These are phyloP conservation scores for Lacanobia oleracea DNA, from an alignment of 2,888 invertebrate species.

Conservation along the genomic window DNA sequence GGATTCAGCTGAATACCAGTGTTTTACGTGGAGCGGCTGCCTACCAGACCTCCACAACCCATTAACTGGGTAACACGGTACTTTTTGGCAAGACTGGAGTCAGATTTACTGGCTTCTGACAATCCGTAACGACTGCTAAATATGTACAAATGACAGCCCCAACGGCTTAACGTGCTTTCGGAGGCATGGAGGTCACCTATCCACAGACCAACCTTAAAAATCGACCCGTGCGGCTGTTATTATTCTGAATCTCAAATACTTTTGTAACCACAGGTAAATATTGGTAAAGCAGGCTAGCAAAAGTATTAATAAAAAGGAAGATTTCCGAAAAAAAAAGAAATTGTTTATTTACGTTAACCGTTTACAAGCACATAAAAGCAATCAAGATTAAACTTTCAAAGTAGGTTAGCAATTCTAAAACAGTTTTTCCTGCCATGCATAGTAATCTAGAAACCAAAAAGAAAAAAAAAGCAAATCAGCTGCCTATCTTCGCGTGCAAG, in stretches of 20 bases:
- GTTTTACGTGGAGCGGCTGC: too few species aligned
- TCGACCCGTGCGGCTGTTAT: too few species aligned
- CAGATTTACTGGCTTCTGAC: too few species aligned
- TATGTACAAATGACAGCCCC: too few species aligned
- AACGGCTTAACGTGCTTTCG: too few species aligned
- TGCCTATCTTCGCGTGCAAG: constrained; percentile 63
- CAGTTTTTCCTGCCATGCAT: constrained; percentile 37
- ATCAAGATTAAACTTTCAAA: constrained; percentile 44
- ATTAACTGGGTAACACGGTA: too few species aligned
- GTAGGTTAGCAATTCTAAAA: constrained; percentile 53
- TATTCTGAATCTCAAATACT: not conserved
- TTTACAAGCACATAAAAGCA: constrained; percentile 40
- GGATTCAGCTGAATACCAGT: too few species aligned
- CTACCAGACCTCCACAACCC: too few species aligned
- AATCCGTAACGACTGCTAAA: too few species aligned
- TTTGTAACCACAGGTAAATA: not conserved
- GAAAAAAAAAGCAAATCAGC: constrained; percentile 49
- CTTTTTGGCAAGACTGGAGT: too few species aligned
- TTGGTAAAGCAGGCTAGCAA: not conserved
- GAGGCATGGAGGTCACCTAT: too few species aligned
- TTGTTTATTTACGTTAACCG: constrained; percentile 10
- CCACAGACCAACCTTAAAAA: too few species aligned
- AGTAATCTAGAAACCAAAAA: constrained; percentile 45
- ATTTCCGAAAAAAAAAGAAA: not conserved
- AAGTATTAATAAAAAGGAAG: not conserved